Evolutionary conservation across 2,888 invertebrate species (phyloP).

Genomic region (Fabriciana adippe): DNA sequence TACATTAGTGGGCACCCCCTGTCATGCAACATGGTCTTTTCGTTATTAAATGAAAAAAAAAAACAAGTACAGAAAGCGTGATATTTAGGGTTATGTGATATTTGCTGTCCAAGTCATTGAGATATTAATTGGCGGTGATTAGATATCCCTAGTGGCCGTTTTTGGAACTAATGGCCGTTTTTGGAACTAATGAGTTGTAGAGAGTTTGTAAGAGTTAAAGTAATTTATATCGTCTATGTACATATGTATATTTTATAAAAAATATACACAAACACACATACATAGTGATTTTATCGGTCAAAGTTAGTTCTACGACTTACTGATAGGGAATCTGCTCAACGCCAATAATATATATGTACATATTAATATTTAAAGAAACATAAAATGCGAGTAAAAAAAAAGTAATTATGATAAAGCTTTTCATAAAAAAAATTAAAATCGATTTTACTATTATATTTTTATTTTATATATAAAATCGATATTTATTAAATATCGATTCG

Average conservation of each 20-base stretch:
- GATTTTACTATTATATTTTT: background rate
- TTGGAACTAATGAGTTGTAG: background rate
- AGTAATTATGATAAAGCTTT: background rate
- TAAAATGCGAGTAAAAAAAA: background rate
- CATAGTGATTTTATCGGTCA: too few species aligned
- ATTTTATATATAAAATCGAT: too few species aligned
- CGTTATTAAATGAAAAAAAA: background rate
- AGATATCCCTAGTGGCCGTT: background rate
- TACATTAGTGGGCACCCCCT: background rate
- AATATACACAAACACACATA: background rate
- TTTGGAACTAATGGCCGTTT: background rate
- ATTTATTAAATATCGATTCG: too few species aligned
- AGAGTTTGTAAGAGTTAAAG: too few species aligned
- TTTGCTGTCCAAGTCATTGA: conserved; percentile 14
- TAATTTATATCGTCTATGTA: too few species aligned
- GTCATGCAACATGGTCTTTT: background rate
- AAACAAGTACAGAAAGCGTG: conserved; percentile 2
- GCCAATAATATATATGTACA: too few species aligned
- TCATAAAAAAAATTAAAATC: background rate
- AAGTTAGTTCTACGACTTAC: too few species aligned
- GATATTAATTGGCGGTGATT: background rate
- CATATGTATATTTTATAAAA: background rate
- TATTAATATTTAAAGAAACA: background rate
- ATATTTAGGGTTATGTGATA: background rate
- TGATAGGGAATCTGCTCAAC: too few species aligned